Evolutionary conservation across 2,113 vertebrate species (phyloP).

Genomic region (Dolichotis patagonum): DNA sequence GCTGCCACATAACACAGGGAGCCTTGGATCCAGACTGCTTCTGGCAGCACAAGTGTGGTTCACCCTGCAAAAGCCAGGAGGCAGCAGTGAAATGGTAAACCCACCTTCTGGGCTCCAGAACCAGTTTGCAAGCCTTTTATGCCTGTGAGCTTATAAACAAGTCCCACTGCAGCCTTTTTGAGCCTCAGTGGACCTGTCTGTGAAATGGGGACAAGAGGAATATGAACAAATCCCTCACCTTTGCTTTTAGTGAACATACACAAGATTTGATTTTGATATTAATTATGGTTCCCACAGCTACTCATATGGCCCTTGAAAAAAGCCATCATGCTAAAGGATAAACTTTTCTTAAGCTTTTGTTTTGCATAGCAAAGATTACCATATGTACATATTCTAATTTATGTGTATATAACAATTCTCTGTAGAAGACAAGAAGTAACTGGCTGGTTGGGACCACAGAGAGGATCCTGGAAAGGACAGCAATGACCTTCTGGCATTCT

Average conservation of each 20-base stretch:
- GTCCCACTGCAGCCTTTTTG: neutral
- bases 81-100: neutral
- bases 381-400: neutral
- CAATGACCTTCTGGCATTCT: neutral
- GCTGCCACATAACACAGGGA: neutral
- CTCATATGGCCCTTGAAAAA: neutral
- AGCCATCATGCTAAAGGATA: constrained; percentile 11
- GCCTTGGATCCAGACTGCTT: neutral
- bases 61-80: neutral
- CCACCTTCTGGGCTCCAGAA: neutral
- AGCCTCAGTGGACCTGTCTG: neutral
- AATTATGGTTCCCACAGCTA: neutral
- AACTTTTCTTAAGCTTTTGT: neutral
- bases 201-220: neutral
- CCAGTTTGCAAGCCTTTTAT: neutral
- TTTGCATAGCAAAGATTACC: neutral
- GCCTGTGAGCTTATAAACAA: neutral
- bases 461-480: neutral
- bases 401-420: neutral
- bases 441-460: neutral
- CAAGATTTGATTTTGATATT: neutral
- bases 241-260: neutral
- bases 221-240: neutral
- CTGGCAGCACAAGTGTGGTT: neutral
- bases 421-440: neutral